Base-by-base conservation (phyloP, 2,113 vertebrate genomes). In the Stigmatopora argus region DNA sequence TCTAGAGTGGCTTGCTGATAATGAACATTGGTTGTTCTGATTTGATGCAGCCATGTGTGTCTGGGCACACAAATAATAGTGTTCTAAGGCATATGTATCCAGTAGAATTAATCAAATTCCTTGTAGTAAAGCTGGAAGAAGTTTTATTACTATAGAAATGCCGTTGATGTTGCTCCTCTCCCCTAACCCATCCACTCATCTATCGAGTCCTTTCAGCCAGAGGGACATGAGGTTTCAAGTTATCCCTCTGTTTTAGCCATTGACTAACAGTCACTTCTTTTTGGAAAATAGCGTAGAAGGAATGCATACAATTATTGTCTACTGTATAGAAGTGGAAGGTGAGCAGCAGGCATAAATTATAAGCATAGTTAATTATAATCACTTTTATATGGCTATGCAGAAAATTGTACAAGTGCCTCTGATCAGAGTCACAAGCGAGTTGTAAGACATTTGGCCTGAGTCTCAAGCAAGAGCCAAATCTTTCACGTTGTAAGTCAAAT, bases 221-320 rank as follows among this genome's bases (percentile, higher is more conserved):
- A 70, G 73, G 65, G 77, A 85, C 79, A 73, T 53, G 64, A 35
- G 52, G n/a, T 64, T 52, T 34, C 63, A 71, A 88, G 88, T 85
- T 85, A 87, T 89, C 84, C 70, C 70, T 68, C 49, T 65, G 76
- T 83, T 83, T 80, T 79, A 68, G 69, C 71, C 63, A 83, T 80
- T 84, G 82, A 87, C 83, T 82, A 85, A 86, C 80, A 85, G 75
- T 68, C 70, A 82, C 81, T 84, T 81, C 80, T 86, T 83, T 86
- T 81, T 75, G 71, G 80, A 80, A 78, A 77, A 80, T 19, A 70
- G 72, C 66, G 74, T 45, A 46, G 59, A 48, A 71, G 70, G 70
- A 85, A 80, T 56, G 65, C 67, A 65, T 44, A 70, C 67, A 83
- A 82, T 73, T 70, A 72, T 85, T 85, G 58, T 69, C 47, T 70